Base-by-base conservation (phyloP, 2,888 invertebrate genomes). In the Cistogaster globosa region DNA sequence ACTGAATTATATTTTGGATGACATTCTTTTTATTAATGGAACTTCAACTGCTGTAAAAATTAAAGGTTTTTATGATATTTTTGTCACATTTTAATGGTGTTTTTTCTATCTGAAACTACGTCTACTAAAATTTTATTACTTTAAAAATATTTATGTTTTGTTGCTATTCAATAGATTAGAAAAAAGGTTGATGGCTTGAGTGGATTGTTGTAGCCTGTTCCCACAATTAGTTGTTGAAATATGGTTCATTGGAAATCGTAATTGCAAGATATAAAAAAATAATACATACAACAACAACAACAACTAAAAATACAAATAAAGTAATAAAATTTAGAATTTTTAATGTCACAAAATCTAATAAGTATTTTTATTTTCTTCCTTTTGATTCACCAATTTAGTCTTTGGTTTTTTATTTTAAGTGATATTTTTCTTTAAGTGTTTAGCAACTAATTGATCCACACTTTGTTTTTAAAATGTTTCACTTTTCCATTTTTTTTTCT, bases 381-480 rank as follows among this genome's bases (percentile, higher is more conserved):
- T 68, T 5, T 18, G 18, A 26, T 32, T 3, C 6, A 32, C 0
- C 6, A 32, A 32, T 32, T 32, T 32, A 63, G 62, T 57, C 36
- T 60, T 38, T 7, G 22, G 9, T 55, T 65, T 18, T 55, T 79
- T 36, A 48, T 60, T 77, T 77, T 58, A 48, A 68, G 62, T 68
- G 53, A 51, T 72, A 12, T 67, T 60, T 38, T 16, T 51, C 20
- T 68, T 18, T 8, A 42, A 67, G 55, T 76, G 76, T 58, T 26
- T 65, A 65, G 87, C 63, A 86, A 83, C 90, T 90, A 90, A 90
- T 90, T 90, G 89, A 89, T 90, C 90, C 90, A 90, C 91, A 90
- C 90, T 90, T 89, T 90, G 88, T 89, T 89, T 63, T 88, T 85
- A 86, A 88, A 87, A 20, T n/a, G 58, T 62, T 80, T 53, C 48